phyloP scores from a whole-genome alignment of 2,797 vertebrate genomes.

The Thalassophryne amazonica region DNA sequence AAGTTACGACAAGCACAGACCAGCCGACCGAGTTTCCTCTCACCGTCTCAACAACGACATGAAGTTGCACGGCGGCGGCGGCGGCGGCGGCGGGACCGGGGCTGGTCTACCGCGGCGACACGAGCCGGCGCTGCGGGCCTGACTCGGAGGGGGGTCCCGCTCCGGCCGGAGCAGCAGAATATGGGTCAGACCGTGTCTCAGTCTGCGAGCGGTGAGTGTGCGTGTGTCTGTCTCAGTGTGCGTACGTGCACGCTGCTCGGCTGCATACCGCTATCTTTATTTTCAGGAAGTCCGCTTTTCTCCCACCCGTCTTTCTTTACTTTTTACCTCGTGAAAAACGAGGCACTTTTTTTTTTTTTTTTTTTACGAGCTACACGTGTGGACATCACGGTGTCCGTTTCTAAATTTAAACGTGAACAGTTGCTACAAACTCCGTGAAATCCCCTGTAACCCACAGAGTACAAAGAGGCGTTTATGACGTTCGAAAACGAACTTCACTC shows the following conservation, averaged over 20 bases:
- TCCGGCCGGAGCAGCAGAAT: slow-evolving; percentile 41
- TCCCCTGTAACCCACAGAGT: too few species aligned
- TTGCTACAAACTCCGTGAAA: too few species aligned
- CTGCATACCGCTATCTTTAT: slow-evolving; percentile 56
- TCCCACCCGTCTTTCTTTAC: slow-evolving; percentile 1
- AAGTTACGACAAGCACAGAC: slow-evolving; percentile 55
- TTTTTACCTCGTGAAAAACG: too few species aligned
- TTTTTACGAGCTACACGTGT: too few species aligned
- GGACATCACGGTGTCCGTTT: too few species aligned
- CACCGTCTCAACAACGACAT: slow-evolving; percentile 50
- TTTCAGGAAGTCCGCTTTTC: slow-evolving; percentile 44
- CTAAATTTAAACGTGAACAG: too few species aligned
- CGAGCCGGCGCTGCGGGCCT: not conserved
- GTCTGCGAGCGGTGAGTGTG: slow-evolving; percentile 60
- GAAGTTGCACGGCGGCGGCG: slow-evolving; percentile 22
- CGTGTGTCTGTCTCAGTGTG: not conserved
- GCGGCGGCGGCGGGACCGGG: too few species aligned
- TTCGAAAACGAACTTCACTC: too few species aligned
- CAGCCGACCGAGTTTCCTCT: slow-evolving; percentile 52
- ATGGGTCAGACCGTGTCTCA: slow-evolving; percentile 75
- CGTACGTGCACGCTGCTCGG: not conserved
- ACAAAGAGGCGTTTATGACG: too few species aligned
- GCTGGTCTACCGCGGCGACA: slow-evolving; percentile 28
- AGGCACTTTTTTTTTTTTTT: too few species aligned
- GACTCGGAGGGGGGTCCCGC: slow-evolving; percentile 14